A percentile compares a stretch with the other conserved stretches of the same genome.
Evolutionary conservation across 2,888 invertebrate genomes (phyloP).

Genomic region (Drosophila prolongata): DNA sequence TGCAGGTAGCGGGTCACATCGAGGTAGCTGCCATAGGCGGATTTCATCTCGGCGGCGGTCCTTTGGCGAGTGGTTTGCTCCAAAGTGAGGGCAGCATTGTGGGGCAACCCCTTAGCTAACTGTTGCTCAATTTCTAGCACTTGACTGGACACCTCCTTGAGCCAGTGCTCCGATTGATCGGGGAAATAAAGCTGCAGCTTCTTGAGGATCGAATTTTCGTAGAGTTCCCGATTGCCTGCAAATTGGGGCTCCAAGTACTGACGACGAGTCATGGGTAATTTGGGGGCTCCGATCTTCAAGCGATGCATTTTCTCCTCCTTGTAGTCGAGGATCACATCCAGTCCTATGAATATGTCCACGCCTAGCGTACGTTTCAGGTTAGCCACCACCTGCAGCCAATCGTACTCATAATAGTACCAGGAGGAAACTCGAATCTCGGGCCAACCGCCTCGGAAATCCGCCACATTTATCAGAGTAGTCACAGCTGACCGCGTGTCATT

Average conservation of each 20-base stretch:
- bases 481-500: slow-evolving; percentile 60
- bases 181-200: slow-evolving; percentile 74
- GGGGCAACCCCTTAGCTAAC: slow-evolving; percentile 79
- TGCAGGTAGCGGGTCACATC: slow-evolving; percentile 81
- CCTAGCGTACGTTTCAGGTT: slow-evolving; percentile 75
- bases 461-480: slow-evolving; percentile 61
- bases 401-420: slow-evolving; percentile 81
- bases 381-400: slow-evolving; percentile 80
- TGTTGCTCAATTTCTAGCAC: slow-evolving; percentile 75
- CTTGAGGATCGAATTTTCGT: slow-evolving; percentile 56
- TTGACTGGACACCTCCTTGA: slow-evolving; percentile 74
- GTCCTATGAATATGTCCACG: slow-evolving; percentile 80
- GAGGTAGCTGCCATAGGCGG: slow-evolving; percentile 78
- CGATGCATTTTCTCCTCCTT: slow-evolving; percentile 76
- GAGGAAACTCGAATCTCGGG: slow-evolving; percentile 66
- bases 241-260: slow-evolving; percentile 63
- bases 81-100: slow-evolving; percentile 69
- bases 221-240: slow-evolving; percentile 54
- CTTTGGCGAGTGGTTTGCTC: slow-evolving; percentile 76
- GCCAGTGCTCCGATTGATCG: slow-evolving; percentile 68
- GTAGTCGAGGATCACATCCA: slow-evolving; percentile 79
- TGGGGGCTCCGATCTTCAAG: slow-evolving; percentile 80
- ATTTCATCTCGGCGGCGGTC: slow-evolving; percentile 69
- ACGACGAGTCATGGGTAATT: slow-evolving; percentile 63
- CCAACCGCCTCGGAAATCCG: slow-evolving; percentile 81